Conservation (phyloP, 1,140 invertebrate species). For the Oscheius sp. region DNA sequence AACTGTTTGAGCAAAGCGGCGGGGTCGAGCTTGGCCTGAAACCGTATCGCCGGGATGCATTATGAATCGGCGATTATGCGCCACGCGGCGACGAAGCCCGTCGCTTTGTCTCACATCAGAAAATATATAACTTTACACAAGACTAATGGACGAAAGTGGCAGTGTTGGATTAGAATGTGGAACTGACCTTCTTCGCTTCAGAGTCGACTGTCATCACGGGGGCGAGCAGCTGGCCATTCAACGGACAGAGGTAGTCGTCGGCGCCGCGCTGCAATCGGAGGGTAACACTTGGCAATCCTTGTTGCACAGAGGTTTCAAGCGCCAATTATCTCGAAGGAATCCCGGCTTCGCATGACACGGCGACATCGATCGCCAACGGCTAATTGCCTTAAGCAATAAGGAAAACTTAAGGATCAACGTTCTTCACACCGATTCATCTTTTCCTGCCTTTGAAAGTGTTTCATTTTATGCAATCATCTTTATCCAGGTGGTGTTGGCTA, state of each 20-base stretch:
- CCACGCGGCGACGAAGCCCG: too few relatives aligned
- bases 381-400: too few relatives aligned
- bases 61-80: too few relatives aligned
- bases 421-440: too few relatives aligned
- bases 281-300: neutral
- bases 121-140: too few relatives aligned
- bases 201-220: conserved; percentile 44
- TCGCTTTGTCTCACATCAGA: too few relatives aligned
- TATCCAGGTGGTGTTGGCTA: too few relatives aligned
- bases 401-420: too few relatives aligned
- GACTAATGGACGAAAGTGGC: too few relatives aligned
- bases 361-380: neutral
- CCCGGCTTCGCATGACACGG: neutral
- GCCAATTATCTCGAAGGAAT: neutral
- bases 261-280: conserved; percentile 40
- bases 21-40: conserved; percentile 43
- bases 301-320: neutral
- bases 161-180: neutral
- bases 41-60: too few relatives aligned
- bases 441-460: too few relatives aligned
- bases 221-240: conserved; percentile 23
- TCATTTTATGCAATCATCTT: too few relatives aligned
- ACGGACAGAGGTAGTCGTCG: conserved; percentile 35
- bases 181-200: conserved; percentile 42
- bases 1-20: conserved; percentile 3